Evolutionary conservation across 2,888 invertebrate species (phyloP), one percentile per base, ranked within the genome.

Genomic region (Drosophila rellima): DNA sequence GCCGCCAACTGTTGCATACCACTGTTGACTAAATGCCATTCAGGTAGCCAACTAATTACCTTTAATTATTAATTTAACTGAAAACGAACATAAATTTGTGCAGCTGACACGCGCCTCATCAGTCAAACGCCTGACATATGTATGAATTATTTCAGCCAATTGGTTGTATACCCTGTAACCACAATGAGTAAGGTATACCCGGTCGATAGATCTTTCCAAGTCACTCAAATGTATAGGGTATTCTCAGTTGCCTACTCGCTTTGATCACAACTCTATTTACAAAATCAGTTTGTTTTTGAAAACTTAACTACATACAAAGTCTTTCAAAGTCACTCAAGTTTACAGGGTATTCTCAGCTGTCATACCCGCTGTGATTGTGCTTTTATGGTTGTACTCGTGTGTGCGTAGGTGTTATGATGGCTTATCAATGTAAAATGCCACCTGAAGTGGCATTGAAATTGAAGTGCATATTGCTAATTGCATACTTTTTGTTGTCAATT

Each of bases 391-490:
- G 44, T 8, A 23, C 23, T 23, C 23, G 23, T 23, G 6, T 8
- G 10, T 39, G 42, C 39, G 15, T 66, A 42, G 70, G 31, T 56
- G 55, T 65, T 69, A 78, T 78, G 73, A 70, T 71, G 73, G 68
- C 61, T 78, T 75, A 78, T 80, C 78, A 80, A 78, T 80, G 78
- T 59, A 60, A 78, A 42, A 35, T 78, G 75, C 40, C 71, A 80
- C 59, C 55, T 52, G 33, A 51, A 74, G 69, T 64, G 70, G 47
- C 71, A 77, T 72, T 83, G 66, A 68, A 52, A 59, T 54, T 57
- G 54, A 64, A 72, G 70, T 73, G 66, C 59, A 63, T 64, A 57
- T 69, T 66, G 76, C 76, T 82, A 84, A 87, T 82, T 84, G 68
- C 68, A 52, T 39, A 54, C 62, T 59, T 71, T 76, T 81, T 76